A percentile compares a stretch with the other conserved stretches of the same genome.
phyloP scores from a whole-genome alignment of 2,888 invertebrate genomes.

The Caenorhabditis angaria region DNA sequence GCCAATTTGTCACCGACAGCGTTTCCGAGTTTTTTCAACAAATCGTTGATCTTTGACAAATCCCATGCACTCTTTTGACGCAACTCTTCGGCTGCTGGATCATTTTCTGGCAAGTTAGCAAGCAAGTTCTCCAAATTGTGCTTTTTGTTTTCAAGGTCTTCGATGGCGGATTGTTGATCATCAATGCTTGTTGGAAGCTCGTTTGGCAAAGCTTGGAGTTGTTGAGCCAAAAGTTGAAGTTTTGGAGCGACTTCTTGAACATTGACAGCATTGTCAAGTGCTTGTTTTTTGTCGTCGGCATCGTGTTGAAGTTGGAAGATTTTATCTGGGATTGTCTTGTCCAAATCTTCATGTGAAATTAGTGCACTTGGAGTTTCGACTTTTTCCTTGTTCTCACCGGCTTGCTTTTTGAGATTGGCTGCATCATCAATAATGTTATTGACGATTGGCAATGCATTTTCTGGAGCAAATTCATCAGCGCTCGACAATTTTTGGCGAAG shows the following conservation, averaged over 20 bases:
- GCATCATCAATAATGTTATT: conserved; percentile 41
- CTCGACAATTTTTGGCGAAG: conserved; percentile 19
- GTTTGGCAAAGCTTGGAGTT: conserved; percentile 31
- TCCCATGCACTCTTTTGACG: conserved; percentile 48
- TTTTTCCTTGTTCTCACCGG: conserved; percentile 24
- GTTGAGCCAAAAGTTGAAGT: conserved; percentile 28
- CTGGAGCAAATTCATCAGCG: conserved; percentile 27
- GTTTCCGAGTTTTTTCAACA: conserved; percentile 37
- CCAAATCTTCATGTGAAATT: conserved; percentile 29
- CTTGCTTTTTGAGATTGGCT: conserved; percentile 21
- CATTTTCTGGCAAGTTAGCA: conserved; percentile 30
- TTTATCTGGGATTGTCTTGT: conserved; percentile 21
- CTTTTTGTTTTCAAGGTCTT: conserved; percentile 38
- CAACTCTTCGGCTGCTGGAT: conserved; percentile 40
- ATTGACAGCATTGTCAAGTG: conserved; percentile 27
- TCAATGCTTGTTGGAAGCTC: conserved; percentile 26
- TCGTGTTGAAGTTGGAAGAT: conserved; percentile 14
- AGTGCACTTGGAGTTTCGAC: conserved; percentile 18
- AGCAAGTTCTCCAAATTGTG: conserved; percentile 40
- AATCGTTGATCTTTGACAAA: conserved; percentile 45
- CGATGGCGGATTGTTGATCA: conserved; percentile 41
- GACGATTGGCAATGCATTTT: conserved; percentile 29
- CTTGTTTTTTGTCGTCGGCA: conserved; percentile 29
- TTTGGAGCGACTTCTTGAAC: conserved; percentile 39
- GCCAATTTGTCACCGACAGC: conserved; percentile 51